phyloP scores from a whole-genome alignment of 2,113 vertebrate genomes.

The Progne subis region DNA sequence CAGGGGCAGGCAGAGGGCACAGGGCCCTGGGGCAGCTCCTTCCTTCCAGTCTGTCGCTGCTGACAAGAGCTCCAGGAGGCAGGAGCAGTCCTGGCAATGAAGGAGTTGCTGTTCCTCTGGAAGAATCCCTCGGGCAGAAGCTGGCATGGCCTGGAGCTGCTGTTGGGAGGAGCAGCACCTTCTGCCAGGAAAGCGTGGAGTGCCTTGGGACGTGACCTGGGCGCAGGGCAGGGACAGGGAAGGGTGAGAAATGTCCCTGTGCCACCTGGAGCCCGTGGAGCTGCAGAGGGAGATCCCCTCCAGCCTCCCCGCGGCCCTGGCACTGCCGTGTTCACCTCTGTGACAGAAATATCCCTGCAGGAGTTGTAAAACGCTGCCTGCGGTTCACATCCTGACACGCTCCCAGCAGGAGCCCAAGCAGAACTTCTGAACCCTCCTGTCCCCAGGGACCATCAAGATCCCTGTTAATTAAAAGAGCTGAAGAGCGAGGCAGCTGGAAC shows the following conservation, averaged over 20 bases:
- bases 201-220: not conserved
- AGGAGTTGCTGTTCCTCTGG: not conserved
- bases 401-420: not conserved
- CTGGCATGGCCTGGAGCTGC: not conserved
- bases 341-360: not conserved
- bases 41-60: not conserved
- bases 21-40: not conserved
- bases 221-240: not conserved
- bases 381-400: accelerated
- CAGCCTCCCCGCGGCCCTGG: not conserved
- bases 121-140: not conserved
- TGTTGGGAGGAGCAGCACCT: not conserved
- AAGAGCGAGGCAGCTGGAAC: not conserved
- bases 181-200: accelerated
- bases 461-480: not conserved
- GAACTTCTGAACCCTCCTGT: not conserved
- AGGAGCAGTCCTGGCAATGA: not conserved
- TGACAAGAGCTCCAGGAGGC: accelerated
- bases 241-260: accelerated
- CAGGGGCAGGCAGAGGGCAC: not conserved
- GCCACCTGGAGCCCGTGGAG: not conserved
- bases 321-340: not conserved
- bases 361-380: not conserved
- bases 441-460: not conserved
- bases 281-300: not conserved